Evolutionary conservation across 2,888 invertebrate species (phyloP).

Genomic region (Lasioglossum malachurum): DNA sequence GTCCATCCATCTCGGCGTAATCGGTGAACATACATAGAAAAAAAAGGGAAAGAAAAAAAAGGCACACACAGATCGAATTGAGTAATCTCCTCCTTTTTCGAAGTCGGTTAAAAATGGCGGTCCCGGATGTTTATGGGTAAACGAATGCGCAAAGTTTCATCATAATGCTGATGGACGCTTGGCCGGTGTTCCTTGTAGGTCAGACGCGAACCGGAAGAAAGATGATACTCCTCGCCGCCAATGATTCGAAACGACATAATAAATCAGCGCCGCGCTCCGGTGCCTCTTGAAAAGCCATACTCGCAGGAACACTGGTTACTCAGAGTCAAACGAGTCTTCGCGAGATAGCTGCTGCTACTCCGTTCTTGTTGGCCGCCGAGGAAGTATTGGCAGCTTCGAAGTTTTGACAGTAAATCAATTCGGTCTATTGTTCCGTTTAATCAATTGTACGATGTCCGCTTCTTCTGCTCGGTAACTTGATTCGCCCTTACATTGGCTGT

Average conservation of each 20-base stretch:
- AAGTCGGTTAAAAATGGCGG: no score
- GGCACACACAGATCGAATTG: no score
- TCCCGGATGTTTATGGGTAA: background rate
- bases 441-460: background rate
- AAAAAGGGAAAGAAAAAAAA: no score
- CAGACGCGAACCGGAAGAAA: slow-evolving; percentile 1
- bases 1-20: no score
- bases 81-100: no score
- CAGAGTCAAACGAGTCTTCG: background rate
- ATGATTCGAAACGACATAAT: slow-evolving; percentile 3
- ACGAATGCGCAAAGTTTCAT: background rate
- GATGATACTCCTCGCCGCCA: background rate
- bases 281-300: background rate
- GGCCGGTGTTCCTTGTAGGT: background rate
- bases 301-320: background rate
- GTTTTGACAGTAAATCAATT: background rate
- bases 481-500: background rate
- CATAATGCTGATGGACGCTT: background rate
- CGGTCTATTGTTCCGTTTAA: background rate
- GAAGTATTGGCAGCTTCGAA: background rate
- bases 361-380: background rate
- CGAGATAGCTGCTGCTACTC: background rate
- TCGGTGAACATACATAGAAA: no score
- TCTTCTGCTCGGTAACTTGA: background rate
- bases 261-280: background rate